phyloP scores from a whole-genome alignment of 2,797 vertebrate species.

The Echeneis naucrates region DNA sequence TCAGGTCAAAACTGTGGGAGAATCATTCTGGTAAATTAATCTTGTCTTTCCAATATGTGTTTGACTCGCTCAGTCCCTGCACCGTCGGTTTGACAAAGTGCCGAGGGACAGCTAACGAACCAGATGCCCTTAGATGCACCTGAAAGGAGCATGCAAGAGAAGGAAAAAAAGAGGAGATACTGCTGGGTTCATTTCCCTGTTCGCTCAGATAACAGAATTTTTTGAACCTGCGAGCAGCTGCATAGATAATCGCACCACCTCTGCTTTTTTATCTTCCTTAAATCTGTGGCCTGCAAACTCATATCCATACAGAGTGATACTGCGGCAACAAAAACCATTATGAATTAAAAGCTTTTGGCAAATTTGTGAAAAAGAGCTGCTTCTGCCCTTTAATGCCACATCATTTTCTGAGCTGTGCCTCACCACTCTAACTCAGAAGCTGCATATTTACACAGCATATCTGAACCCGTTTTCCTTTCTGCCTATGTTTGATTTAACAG shows the following conservation, averaged over 20 bases:
- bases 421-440: neutral
- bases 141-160: slow-evolving; percentile 36
- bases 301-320: slow-evolving; percentile 33
- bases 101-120: slow-evolving; percentile 64
- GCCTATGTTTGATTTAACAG: slow-evolving; percentile 7
- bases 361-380: slow-evolving; percentile 20
- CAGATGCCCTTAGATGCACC: slow-evolving; percentile 51
- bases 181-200: slow-evolving; percentile 62
- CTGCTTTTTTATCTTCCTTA: slow-evolving; percentile 64
- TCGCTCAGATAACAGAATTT: slow-evolving; percentile 70
- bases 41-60: slow-evolving; percentile 62
- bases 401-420: slow-evolving; percentile 7
- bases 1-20: slow-evolving; percentile 50
- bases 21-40: slow-evolving; percentile 72
- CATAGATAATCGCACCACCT: slow-evolving; percentile 60
- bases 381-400: neutral
- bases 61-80: slow-evolving; percentile 55
- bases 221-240: slow-evolving; percentile 54
- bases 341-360: slow-evolving; percentile 40
- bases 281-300: slow-evolving; percentile 53
- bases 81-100: slow-evolving; percentile 64
- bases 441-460: neutral
- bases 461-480: neutral
- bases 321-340: neutral
- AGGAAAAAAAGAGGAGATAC: slow-evolving; percentile 49